phyloP scores from a whole-genome alignment of 2,888 invertebrate species.

The Phyto melanocephala region DNA sequence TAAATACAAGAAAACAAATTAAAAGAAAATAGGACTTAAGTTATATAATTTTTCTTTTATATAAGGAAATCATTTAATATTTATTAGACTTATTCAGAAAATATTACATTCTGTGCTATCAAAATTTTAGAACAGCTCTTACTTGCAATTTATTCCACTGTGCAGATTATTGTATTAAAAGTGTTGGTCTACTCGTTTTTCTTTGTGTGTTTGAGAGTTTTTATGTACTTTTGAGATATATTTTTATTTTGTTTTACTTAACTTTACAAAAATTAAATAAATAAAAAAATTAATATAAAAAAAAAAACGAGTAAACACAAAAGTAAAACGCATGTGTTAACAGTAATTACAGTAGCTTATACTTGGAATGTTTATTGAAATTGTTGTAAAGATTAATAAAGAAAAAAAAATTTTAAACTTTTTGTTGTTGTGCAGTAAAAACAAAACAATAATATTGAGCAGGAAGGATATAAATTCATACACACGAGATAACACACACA shows the following conservation, averaged over 20 bases:
- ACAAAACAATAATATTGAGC: conserved; percentile 18
- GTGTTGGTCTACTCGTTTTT: conserved; percentile 3
- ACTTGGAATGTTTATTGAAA: conserved; percentile 63
- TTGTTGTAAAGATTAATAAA: conserved; percentile 56
- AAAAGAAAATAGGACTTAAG: no score
- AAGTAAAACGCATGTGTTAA: conserved; percentile 48
- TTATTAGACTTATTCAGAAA: no score
- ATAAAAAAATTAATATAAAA: conserved; percentile 2
- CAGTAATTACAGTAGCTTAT: conserved; percentile 49
- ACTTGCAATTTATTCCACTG: neutral
- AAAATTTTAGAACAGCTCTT: no score
- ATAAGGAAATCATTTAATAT: no score
- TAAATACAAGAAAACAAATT: no score
- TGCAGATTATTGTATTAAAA: conserved; percentile 6
- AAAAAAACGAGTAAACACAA: neutral
- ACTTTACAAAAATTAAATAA: conserved; percentile 43
- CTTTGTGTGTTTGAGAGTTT: neutral
- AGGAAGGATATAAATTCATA: neutral
- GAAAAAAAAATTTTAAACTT: conserved; percentile 1
- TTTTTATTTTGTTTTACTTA: conserved; percentile 52
- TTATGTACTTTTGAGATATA: conserved; percentile 47
- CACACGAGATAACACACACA: neutral
- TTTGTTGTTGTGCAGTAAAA: neutral
- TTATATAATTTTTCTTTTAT: no score
- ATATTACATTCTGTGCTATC: no score